phyloP scores from a whole-genome alignment of 2,113 vertebrate species.

The Drymodes brunneopygia region DNA sequence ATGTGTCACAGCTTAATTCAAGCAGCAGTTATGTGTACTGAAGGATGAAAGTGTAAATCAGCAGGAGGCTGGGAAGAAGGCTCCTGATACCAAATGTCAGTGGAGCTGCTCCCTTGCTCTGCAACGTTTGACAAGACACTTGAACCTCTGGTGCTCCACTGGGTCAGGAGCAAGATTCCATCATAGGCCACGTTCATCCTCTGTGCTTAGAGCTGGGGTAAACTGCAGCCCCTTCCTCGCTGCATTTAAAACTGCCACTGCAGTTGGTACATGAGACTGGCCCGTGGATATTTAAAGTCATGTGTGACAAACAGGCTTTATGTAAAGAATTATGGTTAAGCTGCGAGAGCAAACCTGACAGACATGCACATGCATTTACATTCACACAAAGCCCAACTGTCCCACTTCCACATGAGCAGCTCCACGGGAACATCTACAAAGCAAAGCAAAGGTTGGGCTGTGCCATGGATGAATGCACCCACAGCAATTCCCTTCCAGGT shows the following conservation, averaged over 20 bases:
- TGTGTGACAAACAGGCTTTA: constrained; percentile 51
- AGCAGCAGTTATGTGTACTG: constrained; percentile 44
- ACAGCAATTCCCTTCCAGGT: background rate
- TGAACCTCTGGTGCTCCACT: background rate
- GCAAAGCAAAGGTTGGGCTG: background rate
- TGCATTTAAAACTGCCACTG: background rate
- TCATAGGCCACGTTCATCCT: background rate
- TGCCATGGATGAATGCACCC: background rate
- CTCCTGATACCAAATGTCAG: constrained; percentile 15
- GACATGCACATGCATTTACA: background rate
- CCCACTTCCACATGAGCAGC: constrained; percentile 42
- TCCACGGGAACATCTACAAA: background rate
- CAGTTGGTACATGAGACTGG: background rate
- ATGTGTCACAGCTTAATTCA: constrained; percentile 52
- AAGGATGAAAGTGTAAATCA: constrained; percentile 61
- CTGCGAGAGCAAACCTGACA: constrained; percentile 12
- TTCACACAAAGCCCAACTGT: background rate
- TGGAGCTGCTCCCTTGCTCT: background rate
- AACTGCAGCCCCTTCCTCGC: background rate
- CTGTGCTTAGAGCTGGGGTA: background rate
- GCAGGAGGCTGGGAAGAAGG: constrained; percentile 35
- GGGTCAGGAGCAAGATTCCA: background rate
- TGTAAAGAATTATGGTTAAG: background rate
- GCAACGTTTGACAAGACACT: constrained; percentile 31
- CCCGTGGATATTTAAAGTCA: background rate